A percentile compares a stretch with the other conserved stretches of the same genome.
Conservation (phyloP, 2,113 vertebrate species). For the Haliaeetus leucogaster region DNA sequence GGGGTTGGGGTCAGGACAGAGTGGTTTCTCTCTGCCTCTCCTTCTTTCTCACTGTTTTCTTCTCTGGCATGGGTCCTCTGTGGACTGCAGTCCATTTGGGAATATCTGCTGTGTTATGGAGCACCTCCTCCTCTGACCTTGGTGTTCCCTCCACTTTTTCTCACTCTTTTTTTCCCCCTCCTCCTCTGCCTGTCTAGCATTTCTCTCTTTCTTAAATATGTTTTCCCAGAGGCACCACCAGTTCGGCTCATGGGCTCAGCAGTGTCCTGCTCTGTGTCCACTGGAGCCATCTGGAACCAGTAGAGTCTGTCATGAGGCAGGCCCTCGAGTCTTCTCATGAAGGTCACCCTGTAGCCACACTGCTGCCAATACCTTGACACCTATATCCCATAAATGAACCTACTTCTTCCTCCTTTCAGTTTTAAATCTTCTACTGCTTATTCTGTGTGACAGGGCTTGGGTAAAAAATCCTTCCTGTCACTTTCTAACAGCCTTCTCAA, state of each 20-base stretch:
- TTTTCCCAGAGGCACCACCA: neutral
- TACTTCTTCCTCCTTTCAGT: neutral
- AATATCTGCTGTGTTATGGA: neutral
- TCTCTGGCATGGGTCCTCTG: neutral
- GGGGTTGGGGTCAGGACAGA: neutral
- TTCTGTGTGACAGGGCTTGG: neutral
- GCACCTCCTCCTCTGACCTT: neutral
- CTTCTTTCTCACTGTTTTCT: neutral
- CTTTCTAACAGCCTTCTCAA: neutral
- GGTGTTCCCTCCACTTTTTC: neutral
- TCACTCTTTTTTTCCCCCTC: neutral
- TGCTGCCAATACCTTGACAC: neutral
- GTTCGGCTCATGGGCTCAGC: neutral
- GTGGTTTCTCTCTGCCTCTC: neutral
- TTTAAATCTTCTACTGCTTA: neutral
- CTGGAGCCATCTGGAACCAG: neutral
- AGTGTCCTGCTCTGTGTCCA: neutral
- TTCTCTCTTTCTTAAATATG: neutral
- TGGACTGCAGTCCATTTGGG: neutral
- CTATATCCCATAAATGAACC: rapidly evolving
- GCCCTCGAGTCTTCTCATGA: neutral
- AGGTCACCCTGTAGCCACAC: neutral
- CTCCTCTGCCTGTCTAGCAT: neutral
- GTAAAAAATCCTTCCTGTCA: neutral
- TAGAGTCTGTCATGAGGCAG: rapidly evolving